Conservation (phyloP, 2,797 vertebrate species). For the Prionace glauca region DNA sequence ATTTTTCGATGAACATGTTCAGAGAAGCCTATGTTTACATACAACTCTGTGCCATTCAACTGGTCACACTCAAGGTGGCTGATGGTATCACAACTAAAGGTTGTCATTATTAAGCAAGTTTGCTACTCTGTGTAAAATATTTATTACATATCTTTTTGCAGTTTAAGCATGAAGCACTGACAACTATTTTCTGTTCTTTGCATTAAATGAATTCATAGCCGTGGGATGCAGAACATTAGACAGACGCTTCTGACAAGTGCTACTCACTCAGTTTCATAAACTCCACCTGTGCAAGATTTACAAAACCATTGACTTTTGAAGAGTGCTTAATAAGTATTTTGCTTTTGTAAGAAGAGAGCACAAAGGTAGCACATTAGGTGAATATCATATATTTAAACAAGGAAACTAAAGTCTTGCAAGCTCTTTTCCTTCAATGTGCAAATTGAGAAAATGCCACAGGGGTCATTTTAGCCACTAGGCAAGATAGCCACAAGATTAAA, state of each 20-base stretch:
- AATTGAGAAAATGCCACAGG: background rate
- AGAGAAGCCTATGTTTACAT: background rate
- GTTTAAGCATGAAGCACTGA: background rate
- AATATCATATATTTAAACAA: background rate
- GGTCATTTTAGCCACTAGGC: background rate
- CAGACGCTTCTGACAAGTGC: too few species aligned
- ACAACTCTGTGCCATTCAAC: background rate
- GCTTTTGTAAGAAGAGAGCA: background rate
- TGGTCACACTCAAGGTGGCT: background rate
- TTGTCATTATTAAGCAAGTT: background rate
- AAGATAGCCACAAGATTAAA: background rate
- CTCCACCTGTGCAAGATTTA: background rate
- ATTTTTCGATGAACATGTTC: background rate
- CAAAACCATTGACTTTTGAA: background rate
- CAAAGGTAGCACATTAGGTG: background rate
- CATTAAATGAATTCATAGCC: background rate
- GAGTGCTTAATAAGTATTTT: background rate
- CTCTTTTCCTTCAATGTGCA: background rate
- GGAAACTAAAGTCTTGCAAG: background rate
- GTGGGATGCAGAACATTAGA: background rate
- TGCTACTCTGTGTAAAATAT: background rate
- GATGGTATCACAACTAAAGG: background rate
- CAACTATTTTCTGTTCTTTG: conserved; percentile 4
- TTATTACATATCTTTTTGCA: background rate
- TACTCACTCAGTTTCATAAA: background rate